Evolutionary conservation across 1,140 invertebrate genomes (phyloP), one percentile per base, ranked within the genome.

Genomic region (Pentalonia nigronervosa): DNA sequence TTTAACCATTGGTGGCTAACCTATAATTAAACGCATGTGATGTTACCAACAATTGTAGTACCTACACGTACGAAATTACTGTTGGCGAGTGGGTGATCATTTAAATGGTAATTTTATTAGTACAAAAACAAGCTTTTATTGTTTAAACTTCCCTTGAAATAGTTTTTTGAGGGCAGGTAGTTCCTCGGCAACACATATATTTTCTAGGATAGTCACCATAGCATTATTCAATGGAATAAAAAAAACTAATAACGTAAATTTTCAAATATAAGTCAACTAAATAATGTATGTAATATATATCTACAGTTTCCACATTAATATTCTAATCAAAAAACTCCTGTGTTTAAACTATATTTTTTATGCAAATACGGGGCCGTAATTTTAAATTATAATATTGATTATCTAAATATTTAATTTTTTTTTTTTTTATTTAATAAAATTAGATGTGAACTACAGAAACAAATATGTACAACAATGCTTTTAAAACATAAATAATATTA

Each of bases 51-150:
- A 34, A n/a, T 76, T n/a, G 60, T 76, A 76, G 60, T n/a, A n/a
- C 41, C 41, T 41, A 41, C n/a, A 14, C n/a, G 14, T 76, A n/a
- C 60, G 14, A n/a, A 76, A 76, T 76, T 34, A 76, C n/a, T 76
- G 30, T n/a, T n/a, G 30, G 60, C 11, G 4, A n/a, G 30, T 76
- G 30, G 60, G 30, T 20, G 60, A 76, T 76, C 60, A n/a, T 76
- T 76, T 76, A 76, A 30, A 76, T 76, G 60, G n/a, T 76, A 76
- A 76, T n/a, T 76, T 76, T 17, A 11, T 76, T 76, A 34, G n/a
- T n/a, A n/a, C 60, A 76, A 76, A 67, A 76, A n/a, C 60, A 30
- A 76, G 60, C 60, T 76, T 76, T 76, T 76, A 76, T 76, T n/a
- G 60, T 17, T 76, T 76, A 76, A 76, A 34, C 60, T 76, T 14